These are phyloP conservation scores for Megaceryle alcyon DNA, from an alignment of 2,797 vertebrate species.

Conservation along the genomic window DNA sequence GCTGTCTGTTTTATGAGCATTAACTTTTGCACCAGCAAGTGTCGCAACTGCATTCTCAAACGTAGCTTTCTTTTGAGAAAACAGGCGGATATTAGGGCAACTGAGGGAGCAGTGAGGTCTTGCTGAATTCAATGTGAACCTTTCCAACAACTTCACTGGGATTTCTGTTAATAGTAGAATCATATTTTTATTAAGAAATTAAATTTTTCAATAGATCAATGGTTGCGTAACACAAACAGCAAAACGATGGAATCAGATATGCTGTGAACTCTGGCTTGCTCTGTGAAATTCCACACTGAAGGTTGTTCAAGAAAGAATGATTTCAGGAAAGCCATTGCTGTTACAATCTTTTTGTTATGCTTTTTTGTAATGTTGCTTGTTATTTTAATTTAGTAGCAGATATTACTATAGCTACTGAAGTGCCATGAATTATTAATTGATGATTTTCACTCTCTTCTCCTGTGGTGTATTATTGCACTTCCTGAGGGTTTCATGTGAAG, in stretches of 20 bases:
- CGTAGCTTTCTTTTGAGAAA: background rate
- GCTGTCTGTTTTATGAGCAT: background rate
- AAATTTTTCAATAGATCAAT: background rate
- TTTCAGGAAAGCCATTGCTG: background rate
- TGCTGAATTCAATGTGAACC: background rate
- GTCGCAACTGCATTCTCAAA: background rate
- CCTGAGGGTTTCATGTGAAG: background rate
- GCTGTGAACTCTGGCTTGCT: background rate
- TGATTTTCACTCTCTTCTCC: background rate
- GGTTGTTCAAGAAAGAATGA: background rate
- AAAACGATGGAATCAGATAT: background rate
- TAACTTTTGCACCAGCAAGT: background rate
- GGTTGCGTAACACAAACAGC: background rate
- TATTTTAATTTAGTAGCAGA: background rate
- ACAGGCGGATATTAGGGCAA: background rate
- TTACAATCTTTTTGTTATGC: background rate
- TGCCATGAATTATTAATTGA: conserved; percentile 45
- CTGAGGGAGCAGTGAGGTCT: background rate
- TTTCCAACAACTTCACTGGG: background rate
- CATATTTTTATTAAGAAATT: background rate
- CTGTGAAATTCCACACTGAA: background rate
- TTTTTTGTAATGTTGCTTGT: background rate
- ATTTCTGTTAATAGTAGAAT: background rate
- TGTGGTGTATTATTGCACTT: conserved; percentile 7
- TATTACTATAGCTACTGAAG: background rate